phyloP scores from a whole-genome alignment of 2,888 invertebrate genomes.

The Macaria notata region DNA sequence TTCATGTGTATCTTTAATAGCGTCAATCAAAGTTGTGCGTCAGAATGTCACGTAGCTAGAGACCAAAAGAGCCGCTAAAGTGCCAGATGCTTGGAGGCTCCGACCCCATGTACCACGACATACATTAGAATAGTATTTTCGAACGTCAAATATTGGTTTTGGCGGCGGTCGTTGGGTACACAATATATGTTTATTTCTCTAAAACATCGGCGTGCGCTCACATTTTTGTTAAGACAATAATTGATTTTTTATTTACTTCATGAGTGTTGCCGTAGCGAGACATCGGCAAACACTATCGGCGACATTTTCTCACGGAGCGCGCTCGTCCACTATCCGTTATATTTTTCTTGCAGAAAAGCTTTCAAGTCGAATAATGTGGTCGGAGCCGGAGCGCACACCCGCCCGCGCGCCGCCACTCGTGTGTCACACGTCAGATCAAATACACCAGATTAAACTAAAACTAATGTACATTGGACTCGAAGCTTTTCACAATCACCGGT shows the following conservation, averaged over 20 bases:
- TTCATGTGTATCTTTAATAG: no score
- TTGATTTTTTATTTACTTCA: slow-evolving; percentile 76
- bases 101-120: slow-evolving; percentile 65
- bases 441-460: slow-evolving; percentile 74
- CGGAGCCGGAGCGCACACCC: slow-evolving; percentile 32
- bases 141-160: slow-evolving; percentile 79
- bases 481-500: slow-evolving; percentile 78
- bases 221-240: slow-evolving; percentile 77
- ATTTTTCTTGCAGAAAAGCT: slow-evolving; percentile 52
- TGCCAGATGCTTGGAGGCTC: slow-evolving; percentile 62
- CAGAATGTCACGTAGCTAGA: slow-evolving; percentile 57
- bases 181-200: slow-evolving; percentile 80
- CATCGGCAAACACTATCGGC: slow-evolving; percentile 56
- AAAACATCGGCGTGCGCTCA: slow-evolving; percentile 76
- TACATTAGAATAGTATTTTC: slow-evolving; percentile 81
- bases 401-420: slow-evolving; percentile 42
- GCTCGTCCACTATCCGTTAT: slow-evolving; percentile 39
- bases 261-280: slow-evolving; percentile 64
- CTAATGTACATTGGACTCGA: slow-evolving; percentile 76
- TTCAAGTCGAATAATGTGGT: slow-evolving; percentile 35
- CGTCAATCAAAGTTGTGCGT: slow-evolving; percentile 26
- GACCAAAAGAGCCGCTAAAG: slow-evolving; percentile 75
- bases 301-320: slow-evolving; percentile 64
- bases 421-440: slow-evolving; percentile 75
- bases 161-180: slow-evolving; percentile 77